Evolutionary conservation across 2,113 vertebrate genomes (phyloP).

Genomic region (Dasypus novemcinctus): DNA sequence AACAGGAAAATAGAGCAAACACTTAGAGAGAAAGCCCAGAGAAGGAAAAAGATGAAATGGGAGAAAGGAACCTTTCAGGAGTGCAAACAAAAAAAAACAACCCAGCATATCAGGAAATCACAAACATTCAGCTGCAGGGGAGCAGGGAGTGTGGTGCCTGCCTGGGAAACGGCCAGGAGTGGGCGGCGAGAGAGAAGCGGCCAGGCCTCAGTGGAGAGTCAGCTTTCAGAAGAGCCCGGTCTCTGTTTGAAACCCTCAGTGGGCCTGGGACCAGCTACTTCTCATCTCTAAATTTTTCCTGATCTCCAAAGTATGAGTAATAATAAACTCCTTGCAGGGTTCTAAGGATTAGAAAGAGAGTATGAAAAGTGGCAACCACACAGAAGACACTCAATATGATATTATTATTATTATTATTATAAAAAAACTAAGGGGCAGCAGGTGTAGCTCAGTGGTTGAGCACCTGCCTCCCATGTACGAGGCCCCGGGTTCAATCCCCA

Average conservation of each 20-base stretch:
- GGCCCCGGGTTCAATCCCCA: too few relatives aligned
- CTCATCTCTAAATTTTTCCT: background rate
- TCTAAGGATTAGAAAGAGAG: background rate
- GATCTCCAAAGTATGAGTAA: background rate
- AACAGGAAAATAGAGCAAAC: background rate
- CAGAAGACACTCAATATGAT: background rate
- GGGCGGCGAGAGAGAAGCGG: too few relatives aligned
- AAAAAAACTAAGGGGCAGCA: background rate
- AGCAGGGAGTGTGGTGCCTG: too few relatives aligned
- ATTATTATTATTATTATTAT: too few relatives aligned
- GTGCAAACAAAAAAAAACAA: too few relatives aligned
- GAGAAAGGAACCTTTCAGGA: background rate
- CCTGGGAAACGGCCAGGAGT: background rate
- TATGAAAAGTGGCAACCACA: background rate
- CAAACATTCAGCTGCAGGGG: background rate
- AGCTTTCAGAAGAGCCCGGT: background rate
- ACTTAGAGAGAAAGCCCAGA: background rate
- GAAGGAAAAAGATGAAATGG: background rate
- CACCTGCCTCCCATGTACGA: too few relatives aligned
- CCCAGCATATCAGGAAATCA: background rate
- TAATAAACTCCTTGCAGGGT: background rate
- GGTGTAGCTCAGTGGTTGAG: too few relatives aligned
- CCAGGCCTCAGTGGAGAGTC: background rate
- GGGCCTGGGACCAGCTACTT: background rate
- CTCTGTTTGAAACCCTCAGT: background rate